These are phyloP conservation scores for Periophthalmus magnuspinnatus DNA, from an alignment of 2,797 vertebrate genomes.

Conservation along the genomic window DNA sequence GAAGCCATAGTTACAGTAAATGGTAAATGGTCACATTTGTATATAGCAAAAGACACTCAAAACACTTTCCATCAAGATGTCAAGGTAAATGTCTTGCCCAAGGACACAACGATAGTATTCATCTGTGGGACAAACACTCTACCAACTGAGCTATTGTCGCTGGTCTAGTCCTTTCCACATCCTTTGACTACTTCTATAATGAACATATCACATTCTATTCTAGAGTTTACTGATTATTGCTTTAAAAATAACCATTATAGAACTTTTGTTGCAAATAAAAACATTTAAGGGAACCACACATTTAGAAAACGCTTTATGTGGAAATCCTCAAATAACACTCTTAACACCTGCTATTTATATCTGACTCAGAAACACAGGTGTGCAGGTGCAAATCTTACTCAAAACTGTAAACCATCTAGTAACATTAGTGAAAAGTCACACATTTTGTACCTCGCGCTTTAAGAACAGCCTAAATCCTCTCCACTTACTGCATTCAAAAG, in stretches of 20 bases:
- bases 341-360: background rate
- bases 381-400: background rate
- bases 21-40: too few species aligned
- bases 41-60: too few species aligned
- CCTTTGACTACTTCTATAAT: background rate
- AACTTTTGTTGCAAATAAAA: background rate
- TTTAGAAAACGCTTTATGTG: background rate
- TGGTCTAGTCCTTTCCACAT: background rate
- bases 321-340: conserved; percentile 7
- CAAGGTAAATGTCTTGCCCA: too few species aligned
- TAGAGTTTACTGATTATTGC: too few species aligned
- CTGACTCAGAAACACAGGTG: background rate
- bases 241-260: background rate
- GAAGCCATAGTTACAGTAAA: background rate
- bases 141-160: too few species aligned
- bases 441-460: background rate
- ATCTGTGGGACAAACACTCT: too few species aligned
- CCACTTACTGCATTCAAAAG: conserved; percentile 49
- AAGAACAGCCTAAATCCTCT: conserved; percentile 27
- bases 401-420: background rate
- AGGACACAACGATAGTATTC: too few species aligned
- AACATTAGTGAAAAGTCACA: conserved; percentile 1
- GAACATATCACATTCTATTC: background rate
- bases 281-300: background rate
- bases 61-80: too few species aligned